Conservation (phyloP, 2,113 vertebrate genomes). For the Clarias magur region DNA sequence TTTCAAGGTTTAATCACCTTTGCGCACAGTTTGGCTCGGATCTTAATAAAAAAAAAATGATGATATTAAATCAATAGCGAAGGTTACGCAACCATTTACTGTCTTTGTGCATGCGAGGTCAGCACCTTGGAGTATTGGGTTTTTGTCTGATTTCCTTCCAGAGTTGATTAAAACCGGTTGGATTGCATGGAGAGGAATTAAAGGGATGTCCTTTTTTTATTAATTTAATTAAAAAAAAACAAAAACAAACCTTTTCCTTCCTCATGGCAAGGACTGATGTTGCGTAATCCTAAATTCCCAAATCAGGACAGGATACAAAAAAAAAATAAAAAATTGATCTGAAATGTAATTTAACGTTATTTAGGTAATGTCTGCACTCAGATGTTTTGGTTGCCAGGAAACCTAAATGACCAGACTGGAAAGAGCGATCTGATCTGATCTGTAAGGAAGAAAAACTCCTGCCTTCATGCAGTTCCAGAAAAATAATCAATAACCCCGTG, state of each 20-base stretch:
- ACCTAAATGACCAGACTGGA: neutral
- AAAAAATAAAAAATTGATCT: neutral
- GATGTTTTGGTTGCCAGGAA: neutral
- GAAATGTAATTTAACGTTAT: neutral
- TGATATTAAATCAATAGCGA: slow-evolving; percentile 12
- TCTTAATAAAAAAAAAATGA: neutral
- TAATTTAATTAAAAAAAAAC: too few species aligned
- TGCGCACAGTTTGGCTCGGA: neutral
- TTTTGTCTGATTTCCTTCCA: slow-evolving; percentile 15
- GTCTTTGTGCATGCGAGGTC: neutral
- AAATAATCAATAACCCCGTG: neutral
- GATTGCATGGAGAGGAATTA: slow-evolving; percentile 11
- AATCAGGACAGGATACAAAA: neutral
- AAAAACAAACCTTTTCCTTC: neutral
- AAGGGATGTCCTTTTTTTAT: neutral
- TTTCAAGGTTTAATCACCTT: neutral
- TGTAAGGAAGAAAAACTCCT: neutral
- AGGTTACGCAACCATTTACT: neutral
- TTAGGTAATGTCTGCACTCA: neutral
- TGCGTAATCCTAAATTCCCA: neutral
- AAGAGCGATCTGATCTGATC: neutral
- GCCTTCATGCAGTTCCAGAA: neutral
- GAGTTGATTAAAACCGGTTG: slow-evolving; percentile 20
- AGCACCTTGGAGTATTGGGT: slow-evolving; percentile 33
- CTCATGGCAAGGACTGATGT: neutral